A percentile compares a stretch with the other conserved stretches of the same genome.
Conservation (phyloP, 2,797 vertebrate genomes). For the Crenichthys baileyi region DNA sequence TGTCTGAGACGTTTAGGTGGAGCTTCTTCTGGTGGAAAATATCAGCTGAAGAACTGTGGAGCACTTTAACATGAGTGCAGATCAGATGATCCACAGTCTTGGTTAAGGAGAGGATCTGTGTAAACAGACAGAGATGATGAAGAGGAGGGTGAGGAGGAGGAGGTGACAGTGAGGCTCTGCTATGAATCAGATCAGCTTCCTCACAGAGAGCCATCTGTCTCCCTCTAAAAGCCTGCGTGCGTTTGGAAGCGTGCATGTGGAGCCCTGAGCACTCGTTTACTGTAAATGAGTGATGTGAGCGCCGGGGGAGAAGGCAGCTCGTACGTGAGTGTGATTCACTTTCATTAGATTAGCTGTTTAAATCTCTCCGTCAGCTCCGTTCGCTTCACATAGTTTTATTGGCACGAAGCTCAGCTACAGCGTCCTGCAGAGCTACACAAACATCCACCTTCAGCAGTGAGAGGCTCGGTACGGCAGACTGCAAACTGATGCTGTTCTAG, state of each 20-base stretch:
- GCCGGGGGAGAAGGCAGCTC: neutral
- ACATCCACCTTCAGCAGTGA: neutral
- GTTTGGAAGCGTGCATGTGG: slow-evolving; percentile 2
- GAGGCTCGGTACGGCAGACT: too few species aligned
- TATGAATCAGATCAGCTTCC: slow-evolving; percentile 55
- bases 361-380: neutral
- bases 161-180: slow-evolving; percentile 29
- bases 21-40: neutral
- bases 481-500: too few species aligned
- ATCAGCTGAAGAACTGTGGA: neutral
- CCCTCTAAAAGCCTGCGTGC: slow-evolving; percentile 11
- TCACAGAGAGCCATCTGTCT: slow-evolving; percentile 67
- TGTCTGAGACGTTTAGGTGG: neutral
- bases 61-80: too few species aligned
- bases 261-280: slow-evolving; percentile 21
- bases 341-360: neutral
- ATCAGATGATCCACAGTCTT: neutral
- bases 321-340: neutral
- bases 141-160: slow-evolving; percentile 14
- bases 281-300: slow-evolving; percentile 4
- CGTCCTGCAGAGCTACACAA: too few species aligned
- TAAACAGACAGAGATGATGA: slow-evolving; percentile 18
- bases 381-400: neutral
- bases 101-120: neutral
- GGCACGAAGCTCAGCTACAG: too few species aligned